phyloP scores from a whole-genome alignment of 2,797 vertebrate species.

The Lycodopsis pacificus region DNA sequence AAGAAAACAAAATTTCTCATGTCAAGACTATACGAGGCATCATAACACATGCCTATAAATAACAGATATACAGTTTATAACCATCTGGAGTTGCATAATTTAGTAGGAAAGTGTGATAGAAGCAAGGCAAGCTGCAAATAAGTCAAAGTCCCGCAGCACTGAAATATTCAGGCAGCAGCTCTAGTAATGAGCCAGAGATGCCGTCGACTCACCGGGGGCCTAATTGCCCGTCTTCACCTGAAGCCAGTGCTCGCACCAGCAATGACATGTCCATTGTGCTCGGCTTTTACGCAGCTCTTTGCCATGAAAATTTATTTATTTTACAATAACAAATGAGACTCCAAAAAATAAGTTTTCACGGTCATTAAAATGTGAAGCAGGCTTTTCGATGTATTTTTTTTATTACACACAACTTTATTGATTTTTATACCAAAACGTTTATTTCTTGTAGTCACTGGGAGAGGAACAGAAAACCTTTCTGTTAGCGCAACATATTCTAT shows the following conservation, averaged over 20 bases:
- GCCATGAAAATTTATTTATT: slow-evolving; percentile 9
- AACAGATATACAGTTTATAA: neutral
- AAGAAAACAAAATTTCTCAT: neutral
- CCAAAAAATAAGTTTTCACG: neutral
- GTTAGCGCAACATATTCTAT: neutral
- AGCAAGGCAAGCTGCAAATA: neutral
- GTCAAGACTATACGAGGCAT: neutral
- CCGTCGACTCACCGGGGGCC: neutral
- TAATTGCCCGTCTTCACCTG: slow-evolving; percentile 3
- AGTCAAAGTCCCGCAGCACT: neutral
- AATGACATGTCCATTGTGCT: neutral
- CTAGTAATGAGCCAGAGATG: slow-evolving; percentile 16
- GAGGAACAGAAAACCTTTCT: neutral
- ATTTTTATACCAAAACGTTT: neutral
- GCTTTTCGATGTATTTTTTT: neutral
- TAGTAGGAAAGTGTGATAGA: slow-evolving; percentile 8
- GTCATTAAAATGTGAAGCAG: neutral
- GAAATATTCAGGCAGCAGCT: slow-evolving; percentile 13
- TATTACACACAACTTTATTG: neutral
- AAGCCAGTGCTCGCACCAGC: neutral
- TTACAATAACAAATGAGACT: neutral
- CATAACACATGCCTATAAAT: neutral
- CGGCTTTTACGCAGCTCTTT: neutral
- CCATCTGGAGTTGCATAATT: neutral
- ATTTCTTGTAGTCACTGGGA: neutral